Evolutionary conservation across 1,140 invertebrate genomes (phyloP).

Genomic region (Maniola jurtina): DNA sequence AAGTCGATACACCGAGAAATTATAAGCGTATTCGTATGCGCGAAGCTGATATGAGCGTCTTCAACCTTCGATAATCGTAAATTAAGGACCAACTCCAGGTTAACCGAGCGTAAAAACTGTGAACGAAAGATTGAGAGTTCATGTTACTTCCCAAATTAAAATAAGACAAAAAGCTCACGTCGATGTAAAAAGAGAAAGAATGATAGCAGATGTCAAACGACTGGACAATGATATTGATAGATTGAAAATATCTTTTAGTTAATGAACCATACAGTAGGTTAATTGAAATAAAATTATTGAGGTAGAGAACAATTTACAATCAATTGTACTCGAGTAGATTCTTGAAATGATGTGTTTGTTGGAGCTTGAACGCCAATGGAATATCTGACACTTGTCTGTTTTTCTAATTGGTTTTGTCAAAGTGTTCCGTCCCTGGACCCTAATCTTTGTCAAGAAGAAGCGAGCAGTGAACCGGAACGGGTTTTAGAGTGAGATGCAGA

Average conservation of each 20-base stretch:
- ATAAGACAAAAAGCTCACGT: constrained; percentile 48
- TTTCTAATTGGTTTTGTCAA: constrained; percentile 58
- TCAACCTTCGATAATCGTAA: constrained; percentile 71
- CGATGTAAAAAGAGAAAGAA: constrained; percentile 54
- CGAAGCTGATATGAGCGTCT: constrained; percentile 57
- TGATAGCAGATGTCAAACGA: constrained; percentile 53
- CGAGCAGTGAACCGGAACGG: constrained; percentile 57
- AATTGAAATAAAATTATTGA: constrained; percentile 17
- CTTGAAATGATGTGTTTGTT: constrained; percentile 4
- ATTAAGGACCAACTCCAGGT: constrained; percentile 65
- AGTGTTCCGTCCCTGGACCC: constrained; percentile 45
- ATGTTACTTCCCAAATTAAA: constrained; percentile 67
- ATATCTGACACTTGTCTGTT: constrained; percentile 27
- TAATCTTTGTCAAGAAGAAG: constrained; percentile 62
- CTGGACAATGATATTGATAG: constrained; percentile 42
- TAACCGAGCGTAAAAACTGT: constrained; percentile 77
- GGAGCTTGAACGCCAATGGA: constrained; percentile 7
- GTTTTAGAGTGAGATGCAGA: constrained; percentile 63
- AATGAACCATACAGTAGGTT: constrained; percentile 24
- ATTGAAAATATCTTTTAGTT: constrained; percentile 25
- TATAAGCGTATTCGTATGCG: constrained; percentile 49
- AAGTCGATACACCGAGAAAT: constrained; percentile 63
- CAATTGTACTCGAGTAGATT: neutral
- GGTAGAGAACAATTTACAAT: constrained; percentile 6
- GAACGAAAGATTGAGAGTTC: constrained; percentile 72